These are phyloP conservation scores for Drosophila funebris DNA, from an alignment of 1,140 invertebrate genomes.

Conservation along the genomic window DNA sequence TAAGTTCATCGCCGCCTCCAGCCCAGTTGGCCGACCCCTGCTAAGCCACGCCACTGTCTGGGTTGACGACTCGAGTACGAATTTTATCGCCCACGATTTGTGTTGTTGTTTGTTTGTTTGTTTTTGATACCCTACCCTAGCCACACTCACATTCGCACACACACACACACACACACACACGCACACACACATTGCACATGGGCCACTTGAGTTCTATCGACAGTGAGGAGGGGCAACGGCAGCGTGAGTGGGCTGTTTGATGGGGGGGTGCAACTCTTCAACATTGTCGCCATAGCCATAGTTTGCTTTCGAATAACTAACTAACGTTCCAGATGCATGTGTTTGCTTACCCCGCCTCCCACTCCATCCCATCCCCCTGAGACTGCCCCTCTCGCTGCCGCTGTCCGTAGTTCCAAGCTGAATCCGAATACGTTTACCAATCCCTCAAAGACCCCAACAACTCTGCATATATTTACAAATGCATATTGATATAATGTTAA, in stretches of 20 bases:
- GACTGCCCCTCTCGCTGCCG: background rate
- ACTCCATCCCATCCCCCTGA: background rate
- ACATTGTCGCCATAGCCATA: conserved; percentile 31
- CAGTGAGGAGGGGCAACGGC: background rate
- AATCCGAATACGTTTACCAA: conserved; percentile 2
- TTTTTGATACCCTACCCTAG: conserved; percentile 62
- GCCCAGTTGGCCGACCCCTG: too few species aligned
- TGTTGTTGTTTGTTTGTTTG: conserved; percentile 62
- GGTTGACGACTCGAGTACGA: conserved; percentile 55
- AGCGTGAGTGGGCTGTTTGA: too few species aligned
- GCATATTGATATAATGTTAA: conserved; percentile 13
- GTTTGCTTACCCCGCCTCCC: background rate
- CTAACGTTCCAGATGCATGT: conserved; percentile 31
- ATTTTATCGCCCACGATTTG: conserved; percentile 76
- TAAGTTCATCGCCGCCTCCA: too few species aligned
- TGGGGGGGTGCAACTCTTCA: background rate
- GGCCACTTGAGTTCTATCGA: conserved; percentile 46
- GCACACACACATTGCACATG: conserved; percentile 19
- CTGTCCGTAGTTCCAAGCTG: background rate
- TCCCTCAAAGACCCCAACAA: conserved; percentile 7
- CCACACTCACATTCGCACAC: conserved; percentile 29
- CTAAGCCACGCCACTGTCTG: conserved; percentile 10
- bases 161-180: conserved; percentile 17
- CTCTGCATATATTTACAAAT: conserved; percentile 21
- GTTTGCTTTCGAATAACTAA: conserved; percentile 25